Conservation (phyloP, 2,888 invertebrate species). For the Drosophila anomelani region DNA sequence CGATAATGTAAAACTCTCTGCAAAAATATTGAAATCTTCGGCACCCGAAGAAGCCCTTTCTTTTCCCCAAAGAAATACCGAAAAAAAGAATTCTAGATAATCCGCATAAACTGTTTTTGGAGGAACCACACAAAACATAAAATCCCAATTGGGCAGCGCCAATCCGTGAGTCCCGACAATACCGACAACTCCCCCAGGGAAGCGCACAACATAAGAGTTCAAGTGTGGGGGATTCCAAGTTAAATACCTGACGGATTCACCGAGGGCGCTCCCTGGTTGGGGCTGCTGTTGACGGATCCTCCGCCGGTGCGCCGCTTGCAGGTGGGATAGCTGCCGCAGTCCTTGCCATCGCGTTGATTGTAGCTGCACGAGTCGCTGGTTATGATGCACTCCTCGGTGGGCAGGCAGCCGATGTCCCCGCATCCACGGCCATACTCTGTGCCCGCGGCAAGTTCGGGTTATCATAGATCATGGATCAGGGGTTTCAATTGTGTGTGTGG, state of each 20-base stretch:
- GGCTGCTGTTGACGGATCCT: constrained; percentile 59
- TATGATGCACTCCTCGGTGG: constrained; percentile 89
- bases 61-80: not conserved
- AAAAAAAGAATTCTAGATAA: not conserved
- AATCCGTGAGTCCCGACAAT: constrained; percentile 10
- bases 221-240: constrained; percentile 49
- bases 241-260: constrained; percentile 84
- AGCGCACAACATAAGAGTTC: constrained; percentile 36
- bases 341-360: constrained; percentile 86
- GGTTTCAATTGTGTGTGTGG: constrained; percentile 12
- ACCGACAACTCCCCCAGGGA: constrained; percentile 30
- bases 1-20: no score
- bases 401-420: constrained; percentile 91
- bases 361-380: constrained; percentile 89
- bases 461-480: constrained; percentile 6
- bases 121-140: constrained; percentile 11
- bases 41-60: not conserved
- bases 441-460: constrained; percentile 19
- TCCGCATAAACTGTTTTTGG: constrained; percentile 13
- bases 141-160: constrained; percentile 1
- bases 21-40: constrained; percentile 1
- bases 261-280: constrained; percentile 68
- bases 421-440: constrained; percentile 92
- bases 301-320: constrained; percentile 86
- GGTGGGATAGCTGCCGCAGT: constrained; percentile 89